These are phyloP conservation scores for Astreopora myriophthalma DNA, from an alignment of 64 coral and sea anemone species.

Conservation along the genomic window DNA sequence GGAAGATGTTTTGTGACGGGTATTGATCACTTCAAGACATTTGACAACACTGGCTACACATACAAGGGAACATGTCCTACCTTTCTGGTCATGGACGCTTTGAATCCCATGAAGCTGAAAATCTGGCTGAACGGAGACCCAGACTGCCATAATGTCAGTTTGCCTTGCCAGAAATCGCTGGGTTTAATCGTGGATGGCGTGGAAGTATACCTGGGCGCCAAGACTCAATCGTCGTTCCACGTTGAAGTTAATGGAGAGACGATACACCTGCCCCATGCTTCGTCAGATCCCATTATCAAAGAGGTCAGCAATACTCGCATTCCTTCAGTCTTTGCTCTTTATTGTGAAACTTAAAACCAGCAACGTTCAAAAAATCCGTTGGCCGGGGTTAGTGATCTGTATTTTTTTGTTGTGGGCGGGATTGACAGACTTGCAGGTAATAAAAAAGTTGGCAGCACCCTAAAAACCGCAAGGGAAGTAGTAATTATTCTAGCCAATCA, in stretches of 20 bases:
- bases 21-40: slow-evolving; percentile 85
- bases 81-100: slow-evolving; percentile 67
- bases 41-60: slow-evolving; percentile 87
- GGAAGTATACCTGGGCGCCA: slow-evolving; percentile 51
- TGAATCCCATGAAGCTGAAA: slow-evolving; percentile 50
- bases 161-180: slow-evolving; percentile 70
- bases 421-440: background rate
- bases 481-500: too few species aligned
- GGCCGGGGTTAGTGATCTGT: too few species aligned
- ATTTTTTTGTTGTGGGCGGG: background rate
- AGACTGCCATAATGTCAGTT: slow-evolving; percentile 58
- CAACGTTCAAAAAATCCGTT: background rate
- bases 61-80: slow-evolving; percentile 71
- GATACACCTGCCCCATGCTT: slow-evolving; percentile 57
- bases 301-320: too few species aligned
- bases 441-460: background rate
- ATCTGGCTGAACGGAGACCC: slow-evolving; percentile 72
- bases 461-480: too few species aligned
- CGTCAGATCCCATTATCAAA: slow-evolving; percentile 13
- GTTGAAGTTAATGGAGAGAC: slow-evolving; percentile 54
- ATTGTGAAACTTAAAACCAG: background rate
- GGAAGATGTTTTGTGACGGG: slow-evolving; percentile 84
- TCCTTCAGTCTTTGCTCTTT: background rate
- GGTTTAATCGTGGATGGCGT: slow-evolving; percentile 41
- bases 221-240: slow-evolving; percentile 24